These are phyloP conservation scores for Pempheris klunzingeri DNA, from an alignment of 2,797 vertebrate genomes.

Conservation along the genomic window DNA sequence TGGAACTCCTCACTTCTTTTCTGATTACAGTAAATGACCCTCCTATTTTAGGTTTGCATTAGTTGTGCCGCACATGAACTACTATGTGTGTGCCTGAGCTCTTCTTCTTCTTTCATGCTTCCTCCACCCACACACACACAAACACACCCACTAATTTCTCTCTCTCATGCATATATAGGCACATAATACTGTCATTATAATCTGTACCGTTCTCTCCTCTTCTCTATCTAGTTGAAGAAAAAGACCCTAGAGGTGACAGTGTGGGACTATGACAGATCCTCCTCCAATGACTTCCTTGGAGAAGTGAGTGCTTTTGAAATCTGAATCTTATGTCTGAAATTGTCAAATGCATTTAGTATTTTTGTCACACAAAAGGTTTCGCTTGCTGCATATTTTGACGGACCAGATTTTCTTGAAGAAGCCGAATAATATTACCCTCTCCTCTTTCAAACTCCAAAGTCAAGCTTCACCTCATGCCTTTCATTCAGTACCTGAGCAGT, in stretches of 20 bases:
- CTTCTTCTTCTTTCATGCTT: slow-evolving; percentile 12
- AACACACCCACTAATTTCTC: slow-evolving; percentile 5
- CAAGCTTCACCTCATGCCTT: slow-evolving; percentile 11
- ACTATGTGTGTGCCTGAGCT: neutral
- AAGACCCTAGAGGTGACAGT: slow-evolving; percentile 99
- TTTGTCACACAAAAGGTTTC: slow-evolving; percentile 15
- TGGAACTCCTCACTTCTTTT: neutral
- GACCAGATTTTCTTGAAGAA: slow-evolving; percentile 6
- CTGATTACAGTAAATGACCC: slow-evolving; percentile 9
- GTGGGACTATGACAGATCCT: slow-evolving; percentile 99
- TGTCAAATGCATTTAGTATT: slow-evolving; percentile 40
- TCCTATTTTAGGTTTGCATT: neutral
- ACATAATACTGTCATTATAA: slow-evolving; percentile 6
- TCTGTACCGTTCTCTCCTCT: slow-evolving; percentile 22
- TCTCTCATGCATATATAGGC: neutral
- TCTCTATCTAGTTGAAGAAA: slow-evolving; percentile 92
- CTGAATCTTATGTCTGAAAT: slow-evolving; percentile 34
- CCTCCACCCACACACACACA: slow-evolving; percentile 10
- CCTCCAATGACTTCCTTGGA: slow-evolving; percentile 98
- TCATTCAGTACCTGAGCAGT: slow-evolving; percentile 8
- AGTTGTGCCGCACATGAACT: no score
- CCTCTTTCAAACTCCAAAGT: slow-evolving; percentile 8
- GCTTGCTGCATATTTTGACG: neutral
- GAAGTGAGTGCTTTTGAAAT: slow-evolving; percentile 89
- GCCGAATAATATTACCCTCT: neutral